Evolutionary conservation across 2,113 vertebrate species (phyloP), one percentile per base, ranked within the genome.

Genomic region (Lepus timidus): DNA sequence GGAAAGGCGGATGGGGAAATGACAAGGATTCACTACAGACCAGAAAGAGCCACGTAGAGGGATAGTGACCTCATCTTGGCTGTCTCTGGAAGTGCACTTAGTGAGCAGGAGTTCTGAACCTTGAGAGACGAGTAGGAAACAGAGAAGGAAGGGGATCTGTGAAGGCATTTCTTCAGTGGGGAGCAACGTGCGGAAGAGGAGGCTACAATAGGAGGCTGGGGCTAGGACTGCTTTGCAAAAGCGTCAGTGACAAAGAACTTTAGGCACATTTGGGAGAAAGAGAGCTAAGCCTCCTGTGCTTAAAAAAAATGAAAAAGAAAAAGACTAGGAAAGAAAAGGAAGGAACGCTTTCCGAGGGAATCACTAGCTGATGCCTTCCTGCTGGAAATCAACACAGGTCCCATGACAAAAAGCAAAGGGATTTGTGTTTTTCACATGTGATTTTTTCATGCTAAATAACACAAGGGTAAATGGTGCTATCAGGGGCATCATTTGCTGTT

Each of bases 321-420:
- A 79, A 20, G 79, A 55, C n/a, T 44, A 85, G 55, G 29, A 55
- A 80, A 87, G 67, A 80, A 74, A 91, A 91, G 55, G 67, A 68
- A 86, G 71, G 39, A 81, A 68, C 67, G 10, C 11, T 52, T 1
- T 39, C 88, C 73, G 25, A 71, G 27, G 33, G 82, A 88, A n/a
- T 49, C 39, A 80, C 64, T 39, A 31, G 61, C 25, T 49, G 52
- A 62, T 64, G 80, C 33, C 55, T 10, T 20, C 51, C 64, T 81
- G 9, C 74, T 76, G 95, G 71, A 36, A 76, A 92, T 91, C 74
- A 79, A 25, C n/a, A 23, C 52, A n/a, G 55, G 31, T 71, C 22
- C 39, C 49, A 51, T 0, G 0, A 81, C 44, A 55, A 16, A 71
- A 68, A 75, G 82, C 65, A 31, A 61, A 92, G 82, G 73, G 36